Conservation (phyloP, 1,140 invertebrate genomes). For the Sminthurides bifidus region DNA sequence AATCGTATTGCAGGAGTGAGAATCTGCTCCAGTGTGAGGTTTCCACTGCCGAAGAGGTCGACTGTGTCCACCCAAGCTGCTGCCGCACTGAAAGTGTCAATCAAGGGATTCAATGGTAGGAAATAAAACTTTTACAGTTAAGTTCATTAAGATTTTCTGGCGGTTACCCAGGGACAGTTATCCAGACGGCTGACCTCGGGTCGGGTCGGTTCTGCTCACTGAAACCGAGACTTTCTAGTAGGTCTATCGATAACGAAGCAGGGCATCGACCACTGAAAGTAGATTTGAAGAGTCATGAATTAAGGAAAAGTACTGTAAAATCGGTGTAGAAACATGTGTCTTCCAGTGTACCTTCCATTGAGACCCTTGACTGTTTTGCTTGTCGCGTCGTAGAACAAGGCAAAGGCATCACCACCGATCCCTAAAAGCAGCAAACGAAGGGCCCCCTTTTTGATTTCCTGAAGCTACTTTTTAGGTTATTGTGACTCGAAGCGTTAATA, state of each 20-base stretch:
- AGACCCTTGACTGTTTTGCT: slow-evolving; percentile 21
- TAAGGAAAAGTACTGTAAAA: neutral
- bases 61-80: slow-evolving; percentile 26
- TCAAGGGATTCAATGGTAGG: neutral
- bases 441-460: too few relatives aligned
- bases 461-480: neutral
- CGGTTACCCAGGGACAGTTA: slow-evolving; percentile 29
- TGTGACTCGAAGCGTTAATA: neutral
- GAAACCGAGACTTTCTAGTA: slow-evolving; percentile 15
- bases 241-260: slow-evolving; percentile 6
- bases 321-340: neutral
- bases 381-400: slow-evolving; percentile 37
- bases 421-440: too few relatives aligned
- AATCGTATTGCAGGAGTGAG: slow-evolving; percentile 35
- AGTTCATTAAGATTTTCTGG: neutral
- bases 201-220: slow-evolving; percentile 23
- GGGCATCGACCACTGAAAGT: slow-evolving; percentile 19
- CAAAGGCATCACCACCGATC: slow-evolving; percentile 40
- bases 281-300: neutral
- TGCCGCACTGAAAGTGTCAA: slow-evolving; percentile 14
- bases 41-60: slow-evolving; percentile 26
- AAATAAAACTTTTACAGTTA: neutral
- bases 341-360: slow-evolving; percentile 19
- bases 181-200: slow-evolving; percentile 12
- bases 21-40: slow-evolving; percentile 29